Conservation (phyloP, 2,797 vertebrate genomes). For the Anguilla anguilla region DNA sequence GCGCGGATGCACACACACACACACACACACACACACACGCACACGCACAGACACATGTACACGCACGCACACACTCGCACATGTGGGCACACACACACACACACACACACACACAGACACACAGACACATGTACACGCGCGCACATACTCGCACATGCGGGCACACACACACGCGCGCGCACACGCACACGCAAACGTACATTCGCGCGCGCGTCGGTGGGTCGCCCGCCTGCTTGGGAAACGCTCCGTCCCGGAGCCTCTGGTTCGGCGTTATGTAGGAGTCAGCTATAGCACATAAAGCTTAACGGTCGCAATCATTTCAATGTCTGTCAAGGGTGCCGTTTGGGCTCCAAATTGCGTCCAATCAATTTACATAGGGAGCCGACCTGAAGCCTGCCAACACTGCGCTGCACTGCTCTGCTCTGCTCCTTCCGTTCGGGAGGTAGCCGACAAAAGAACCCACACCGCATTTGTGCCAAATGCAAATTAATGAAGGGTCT, state of each 20-base stretch:
- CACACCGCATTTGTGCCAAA: background rate
- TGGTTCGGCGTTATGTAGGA: constrained; percentile 56
- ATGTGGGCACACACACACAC: background rate
- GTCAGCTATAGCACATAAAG: constrained; percentile 71
- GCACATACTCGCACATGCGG: constrained; percentile 10
- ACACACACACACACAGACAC: background rate
- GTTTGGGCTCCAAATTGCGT: constrained; percentile 60
- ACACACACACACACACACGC: no score
- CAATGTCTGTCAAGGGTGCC: constrained; percentile 69
- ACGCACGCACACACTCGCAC: no score
- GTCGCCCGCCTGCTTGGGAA: constrained; percentile 55
- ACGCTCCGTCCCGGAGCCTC: constrained; percentile 52
- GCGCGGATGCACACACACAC: no score
- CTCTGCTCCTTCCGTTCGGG: constrained; percentile 44
- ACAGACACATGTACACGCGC: background rate
- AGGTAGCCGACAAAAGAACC: constrained; percentile 18
- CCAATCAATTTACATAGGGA: constrained; percentile 65
- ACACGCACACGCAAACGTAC: background rate
- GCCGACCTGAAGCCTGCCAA: constrained; percentile 62
- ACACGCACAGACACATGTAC: no score
- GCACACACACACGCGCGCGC: background rate
- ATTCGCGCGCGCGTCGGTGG: background rate
- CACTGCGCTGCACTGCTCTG: constrained; percentile 48
- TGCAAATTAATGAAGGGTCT: constrained; percentile 14
- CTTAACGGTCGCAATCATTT: constrained; percentile 67